Evolutionary conservation across 2,888 invertebrate genomes (phyloP).

Genomic region (Cheilosia soror): DNA sequence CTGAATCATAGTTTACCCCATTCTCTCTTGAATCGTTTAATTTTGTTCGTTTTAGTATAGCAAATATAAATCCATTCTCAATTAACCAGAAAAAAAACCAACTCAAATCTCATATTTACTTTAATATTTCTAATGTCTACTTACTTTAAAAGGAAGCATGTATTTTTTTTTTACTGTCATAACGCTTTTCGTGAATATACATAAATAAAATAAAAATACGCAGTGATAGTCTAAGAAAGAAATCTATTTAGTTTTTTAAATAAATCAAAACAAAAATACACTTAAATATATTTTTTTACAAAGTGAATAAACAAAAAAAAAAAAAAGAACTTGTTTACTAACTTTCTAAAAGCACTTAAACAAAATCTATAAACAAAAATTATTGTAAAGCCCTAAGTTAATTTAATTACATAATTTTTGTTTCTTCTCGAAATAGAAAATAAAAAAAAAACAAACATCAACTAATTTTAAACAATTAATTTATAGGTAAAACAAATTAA

Average conservation of each 20-base stretch:
- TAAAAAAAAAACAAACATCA: slow-evolving; percentile 40
- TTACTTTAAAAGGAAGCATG: slow-evolving; percentile 20
- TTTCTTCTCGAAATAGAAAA: slow-evolving; percentile 55
- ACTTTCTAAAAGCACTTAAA: slow-evolving; percentile 57
- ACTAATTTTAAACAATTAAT: slow-evolving; percentile 58
- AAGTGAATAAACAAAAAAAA: slow-evolving; percentile 24
- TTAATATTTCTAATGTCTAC: slow-evolving; percentile 39
- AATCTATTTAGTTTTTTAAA: slow-evolving; percentile 49
- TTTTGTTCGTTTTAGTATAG: slow-evolving; percentile 25
- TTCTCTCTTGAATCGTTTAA: slow-evolving; percentile 14
- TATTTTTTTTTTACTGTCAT: slow-evolving; percentile 16
- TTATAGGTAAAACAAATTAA: slow-evolving; percentile 47
- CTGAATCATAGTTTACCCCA: background rate
- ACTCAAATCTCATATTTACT: slow-evolving; percentile 59
- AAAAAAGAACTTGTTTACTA: slow-evolving; percentile 42
- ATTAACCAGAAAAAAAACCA: slow-evolving; percentile 29
- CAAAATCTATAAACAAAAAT: slow-evolving; percentile 28
- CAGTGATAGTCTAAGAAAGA: slow-evolving; percentile 68
- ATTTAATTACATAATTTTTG: slow-evolving; percentile 38
- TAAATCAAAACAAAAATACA: slow-evolving; percentile 28
- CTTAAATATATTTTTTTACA: slow-evolving; percentile 73
- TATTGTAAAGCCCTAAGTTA: slow-evolving; percentile 55
- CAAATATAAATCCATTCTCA: background rate
- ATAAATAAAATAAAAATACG: slow-evolving; percentile 29
- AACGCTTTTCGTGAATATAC: slow-evolving; percentile 17